These are phyloP conservation scores for Meriones unguiculatus DNA, from an alignment of 2,113 vertebrate genomes.

Conservation along the genomic window DNA sequence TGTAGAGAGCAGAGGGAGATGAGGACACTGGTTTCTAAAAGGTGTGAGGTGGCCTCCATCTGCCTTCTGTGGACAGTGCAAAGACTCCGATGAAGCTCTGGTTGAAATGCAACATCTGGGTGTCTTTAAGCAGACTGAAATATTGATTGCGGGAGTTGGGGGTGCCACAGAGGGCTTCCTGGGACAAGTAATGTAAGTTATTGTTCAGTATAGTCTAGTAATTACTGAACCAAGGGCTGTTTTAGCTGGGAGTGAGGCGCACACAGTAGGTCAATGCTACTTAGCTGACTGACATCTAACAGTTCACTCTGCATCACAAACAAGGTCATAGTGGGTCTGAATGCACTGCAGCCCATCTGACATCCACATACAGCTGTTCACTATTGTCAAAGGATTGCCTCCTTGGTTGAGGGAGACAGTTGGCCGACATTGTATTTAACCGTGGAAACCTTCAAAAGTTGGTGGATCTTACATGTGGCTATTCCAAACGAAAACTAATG, in stretches of 20 bases:
- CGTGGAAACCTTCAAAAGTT: background rate
- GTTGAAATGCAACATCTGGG: background rate
- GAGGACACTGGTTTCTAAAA: background rate
- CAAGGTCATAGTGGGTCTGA: background rate
- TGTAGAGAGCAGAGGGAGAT: too few species aligned
- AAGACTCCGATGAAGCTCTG: background rate
- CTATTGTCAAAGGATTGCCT: background rate
- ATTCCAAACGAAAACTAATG: conserved; percentile 33
- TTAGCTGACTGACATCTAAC: conserved; percentile 63
- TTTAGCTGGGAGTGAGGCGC: conserved; percentile 43
- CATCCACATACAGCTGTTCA: background rate
- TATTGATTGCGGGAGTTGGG: background rate
- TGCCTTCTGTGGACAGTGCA: background rate
- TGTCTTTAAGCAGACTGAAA: conserved; percentile 29
- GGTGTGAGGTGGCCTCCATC: background rate
- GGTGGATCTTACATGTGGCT: background rate
- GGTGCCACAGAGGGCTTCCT: background rate
- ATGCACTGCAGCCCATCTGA: background rate
- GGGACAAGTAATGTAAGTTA: conserved; percentile 58
- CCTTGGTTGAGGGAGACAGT: background rate
- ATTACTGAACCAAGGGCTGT: conserved; percentile 38
- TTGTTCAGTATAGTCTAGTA: background rate
- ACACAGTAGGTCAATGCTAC: conserved; percentile 59
- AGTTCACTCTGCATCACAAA: conserved; percentile 9
- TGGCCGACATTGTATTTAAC: conserved; percentile 41